Base-by-base conservation (phyloP, 2,113 vertebrate genomes). In the Antennarius striatus region DNA sequence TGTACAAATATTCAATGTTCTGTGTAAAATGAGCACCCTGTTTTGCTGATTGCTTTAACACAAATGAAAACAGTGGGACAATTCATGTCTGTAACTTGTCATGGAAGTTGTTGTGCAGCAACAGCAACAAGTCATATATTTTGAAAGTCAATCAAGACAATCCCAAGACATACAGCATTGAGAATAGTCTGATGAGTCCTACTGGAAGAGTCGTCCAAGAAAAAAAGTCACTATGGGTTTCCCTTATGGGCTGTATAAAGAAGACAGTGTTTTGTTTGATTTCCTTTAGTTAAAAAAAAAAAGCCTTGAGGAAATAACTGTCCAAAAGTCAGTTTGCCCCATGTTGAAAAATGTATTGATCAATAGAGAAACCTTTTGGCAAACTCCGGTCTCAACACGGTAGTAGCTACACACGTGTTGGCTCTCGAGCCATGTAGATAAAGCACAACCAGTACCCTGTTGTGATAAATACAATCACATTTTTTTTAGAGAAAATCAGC, bases 401-500 rank as follows among this genome's bases (percentile, higher is more conserved):
- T 52, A 8, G 9, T 43, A 1, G 42, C 10, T 7, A 12, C 42
- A 43, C 86, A 75, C 68, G 30, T 88, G 82, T 66, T 10, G 65
- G 48, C 68, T 30, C 56, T 50, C 63, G 59, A 68, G 49, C 13
- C 70, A 57, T 45, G 42, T 50, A 30, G 12, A 56, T 42, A 56
- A 42, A 72, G 67, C 50, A 51, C 39, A 63, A 60, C 29, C 62
- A 84, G 68, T 59, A 1, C 32, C 4, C 56, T 74, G 85, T 83
- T 85, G 79, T 85, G 60, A 82, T 61, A 67, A 47, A 52, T 16
- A 69, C 67, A 5, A 50, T 56, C 11, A 43, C 42, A 11, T 10
- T 45, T 48, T 14, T 56, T 46, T 28, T 59, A 10, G 9, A 43
- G 15, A 28, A 60, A 71, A 72, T 50, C 28, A 56, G 3, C n/a